Percentiles rank a stretch among this genome's conserved stretches.
Conservation (phyloP, 1,140 invertebrate genomes). For the Drosophila carrolli region DNA sequence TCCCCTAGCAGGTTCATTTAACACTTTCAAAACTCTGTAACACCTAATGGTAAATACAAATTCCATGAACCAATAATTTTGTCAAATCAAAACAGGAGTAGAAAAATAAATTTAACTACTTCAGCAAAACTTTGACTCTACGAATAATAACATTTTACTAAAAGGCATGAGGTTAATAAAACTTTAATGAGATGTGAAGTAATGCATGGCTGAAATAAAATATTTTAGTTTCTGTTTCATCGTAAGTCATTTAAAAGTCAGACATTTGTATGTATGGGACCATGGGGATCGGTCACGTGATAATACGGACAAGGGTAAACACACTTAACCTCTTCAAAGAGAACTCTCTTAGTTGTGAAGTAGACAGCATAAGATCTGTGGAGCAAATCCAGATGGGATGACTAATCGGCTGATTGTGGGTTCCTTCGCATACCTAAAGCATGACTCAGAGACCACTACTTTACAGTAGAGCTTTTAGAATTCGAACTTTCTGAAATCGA, state of each 20-base stretch:
- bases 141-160: no score
- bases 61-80: no score
- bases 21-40: neutral
- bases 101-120: no score
- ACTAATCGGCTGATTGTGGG: neutral
- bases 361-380: neutral
- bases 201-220: neutral
- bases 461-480: neutral
- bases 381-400: constrained; percentile 1
- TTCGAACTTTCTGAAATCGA: neutral
- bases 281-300: constrained; percentile 1
- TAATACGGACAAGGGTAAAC: neutral
- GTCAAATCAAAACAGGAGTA: no score
- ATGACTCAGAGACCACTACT: constrained; percentile 16
- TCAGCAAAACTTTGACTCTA: neutral
- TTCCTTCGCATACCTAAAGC: constrained; percentile 8
- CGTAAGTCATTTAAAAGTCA: constrained; percentile 9
- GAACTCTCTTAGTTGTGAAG: no score
- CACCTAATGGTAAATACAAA: no score
- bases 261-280: no score
- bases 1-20: neutral
- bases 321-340: no score
- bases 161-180: neutral
- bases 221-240: neutral
- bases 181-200: neutral